Base-by-base conservation (phyloP, 2,113 vertebrate genomes). In the Cochlearius cochlearius region DNA sequence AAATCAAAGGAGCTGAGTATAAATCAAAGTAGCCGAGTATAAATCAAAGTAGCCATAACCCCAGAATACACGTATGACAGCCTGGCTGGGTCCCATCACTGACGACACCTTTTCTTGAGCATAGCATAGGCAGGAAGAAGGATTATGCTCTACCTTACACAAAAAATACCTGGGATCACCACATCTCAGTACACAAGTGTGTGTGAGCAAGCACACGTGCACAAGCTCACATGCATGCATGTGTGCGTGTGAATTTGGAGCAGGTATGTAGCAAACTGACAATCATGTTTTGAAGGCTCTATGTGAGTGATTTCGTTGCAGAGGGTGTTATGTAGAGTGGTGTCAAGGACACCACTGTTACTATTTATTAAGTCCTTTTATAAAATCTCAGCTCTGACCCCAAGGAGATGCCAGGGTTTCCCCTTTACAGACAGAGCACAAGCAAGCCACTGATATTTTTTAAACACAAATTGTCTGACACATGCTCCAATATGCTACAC, bases 401-500 rank as follows among this genome's bases (percentile, higher is more conserved):
- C 49, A 53, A 73, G 15, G 13, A 52, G 34, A 45, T 49, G 25
- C 15, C 30, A 53, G 36, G 12, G 18, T 47, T 66, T 79, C 10
- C 9, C 43, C 23, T 63, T 52, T 26, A 56, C 39, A 50, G 36
- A 64, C 17, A 90, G 15, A 30, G 21, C 52, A 56, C 29, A 76
- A 67, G 22, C 18, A 88, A 67, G 23, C 3, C 67, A 80, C 5
- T 11, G 17, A 4, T 20, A 47, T 45, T 88, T 79, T 79, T 69
- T 12, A 50, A 95, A 77, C 15, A 83, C 3, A 38, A 66, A n/a
- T 26, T 76, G 49, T 64, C 84, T 53, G 39, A 18, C 6, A 32
- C 9, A 1, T 68, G n/a, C 26, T 87, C 32, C 2, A 1, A 72
- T 43, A 67, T 0, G 1, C 45, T 30, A 45, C 4, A 5, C 2